Evolutionary conservation across 2,888 invertebrate species (phyloP), one percentile per base, ranked within the genome.

Genomic region (Ctena decussata): DNA sequence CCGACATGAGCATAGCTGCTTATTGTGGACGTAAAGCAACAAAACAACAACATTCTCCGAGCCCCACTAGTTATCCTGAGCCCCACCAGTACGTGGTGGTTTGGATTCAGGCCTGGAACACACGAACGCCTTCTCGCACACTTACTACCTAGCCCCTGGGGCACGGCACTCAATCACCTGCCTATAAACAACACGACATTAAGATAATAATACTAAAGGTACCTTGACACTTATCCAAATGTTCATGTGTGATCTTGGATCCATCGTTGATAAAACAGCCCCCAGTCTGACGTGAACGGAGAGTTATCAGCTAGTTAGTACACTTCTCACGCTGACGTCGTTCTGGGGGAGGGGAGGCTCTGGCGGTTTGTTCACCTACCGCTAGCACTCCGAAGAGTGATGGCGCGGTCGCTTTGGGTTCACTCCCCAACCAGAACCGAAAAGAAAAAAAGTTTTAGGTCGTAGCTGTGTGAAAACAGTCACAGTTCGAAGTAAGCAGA

Each of bases 401-500:
- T 35, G 65, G 65, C 65, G 65, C 65, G 65, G 65, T 35, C 18
- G 65, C 65, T 65, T 35, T 35, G 65, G 65, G 65, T 5, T 11
- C 30, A 65, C 35, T 65, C 35, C 65, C 65, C 32, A 32, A 35
- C 65, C 65, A 65, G 65, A 65, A 65, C 65, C 65, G 65, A 65
- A 65, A 65, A 65, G 5, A 6, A 65, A 65, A 65, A 65, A 65
- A 65, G 18, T 65, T 35, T 65, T 35, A 32, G 65, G 65, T 65
- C 65, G 65, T 65, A 35, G 1, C 65, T 35, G 65, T 35, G 32
- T n/a, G 65, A 65, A 65, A 65, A 65, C 65, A 35, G 65, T 21
- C 65, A 65, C 65, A 18, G 65, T 65, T 65, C 65, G 65, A 65
- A 65, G 65, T 65, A 65, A 65, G 65, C 65, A 65, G 5, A 18